phyloP scores from a whole-genome alignment of 2,113 vertebrate species.

The Crypturellus undulatus region DNA sequence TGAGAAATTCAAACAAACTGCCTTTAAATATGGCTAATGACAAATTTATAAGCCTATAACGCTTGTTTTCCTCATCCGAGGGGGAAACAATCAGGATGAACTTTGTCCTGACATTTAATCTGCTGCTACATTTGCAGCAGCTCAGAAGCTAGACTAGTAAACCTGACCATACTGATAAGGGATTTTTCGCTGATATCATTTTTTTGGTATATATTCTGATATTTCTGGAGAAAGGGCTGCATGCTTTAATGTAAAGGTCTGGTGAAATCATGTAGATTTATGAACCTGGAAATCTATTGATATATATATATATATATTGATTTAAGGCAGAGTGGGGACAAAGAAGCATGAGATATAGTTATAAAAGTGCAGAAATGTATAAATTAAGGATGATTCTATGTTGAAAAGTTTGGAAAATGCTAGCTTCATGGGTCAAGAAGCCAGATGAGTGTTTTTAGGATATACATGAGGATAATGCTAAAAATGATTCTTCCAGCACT shows the following conservation, averaged over 20 bases:
- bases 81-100: not conserved
- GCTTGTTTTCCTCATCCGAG: not conserved
- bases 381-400: not conserved
- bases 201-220: not conserved
- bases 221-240: not conserved
- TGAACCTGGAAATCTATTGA: not conserved
- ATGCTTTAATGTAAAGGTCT: not conserved
- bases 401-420: not conserved
- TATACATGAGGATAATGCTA: not conserved
- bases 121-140: constrained; percentile 9
- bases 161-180: constrained; percentile 16
- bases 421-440: not conserved
- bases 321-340: not conserved
- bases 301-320: no score
- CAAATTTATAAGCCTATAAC: constrained; percentile 9
- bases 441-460: not conserved
- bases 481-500: not conserved
- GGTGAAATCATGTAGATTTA: constrained; percentile 22
- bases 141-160: constrained; percentile 18
- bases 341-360: not conserved
- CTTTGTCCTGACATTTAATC: constrained; percentile 54
- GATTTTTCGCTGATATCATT: constrained; percentile 27
- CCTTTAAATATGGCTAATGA: not conserved
- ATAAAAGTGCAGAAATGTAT: not conserved
- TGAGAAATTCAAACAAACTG: rapidly evolving